Evolutionary conservation across 2,113 vertebrate genomes (phyloP).

Genomic region (Burhinus oedicnemus): DNA sequence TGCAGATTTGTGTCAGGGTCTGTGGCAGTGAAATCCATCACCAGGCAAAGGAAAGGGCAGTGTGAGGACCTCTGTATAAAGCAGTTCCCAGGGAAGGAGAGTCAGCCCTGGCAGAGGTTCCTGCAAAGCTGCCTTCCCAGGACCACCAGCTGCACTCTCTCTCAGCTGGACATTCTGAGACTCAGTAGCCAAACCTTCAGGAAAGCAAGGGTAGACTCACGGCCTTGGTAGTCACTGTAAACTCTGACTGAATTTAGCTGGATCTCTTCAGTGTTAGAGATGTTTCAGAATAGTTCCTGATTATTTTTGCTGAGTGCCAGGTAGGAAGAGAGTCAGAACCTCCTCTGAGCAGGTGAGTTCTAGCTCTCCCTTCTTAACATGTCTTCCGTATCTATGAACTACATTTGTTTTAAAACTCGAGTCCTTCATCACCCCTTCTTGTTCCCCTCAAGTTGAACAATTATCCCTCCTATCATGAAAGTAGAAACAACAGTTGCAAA

Average conservation of each 20-base stretch:
- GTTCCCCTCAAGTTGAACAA: background rate
- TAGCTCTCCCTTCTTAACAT: background rate
- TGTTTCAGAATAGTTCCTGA: background rate
- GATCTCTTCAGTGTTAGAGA: too few species aligned
- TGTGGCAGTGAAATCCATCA: background rate
- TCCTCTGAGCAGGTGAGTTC: background rate
- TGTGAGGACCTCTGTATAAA: background rate
- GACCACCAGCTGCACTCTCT: background rate
- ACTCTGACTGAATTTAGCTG: background rate
- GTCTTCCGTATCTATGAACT: background rate
- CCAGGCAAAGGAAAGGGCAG: background rate
- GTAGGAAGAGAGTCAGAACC: background rate
- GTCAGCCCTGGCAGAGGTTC: background rate
- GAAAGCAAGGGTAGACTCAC: fast-evolving
- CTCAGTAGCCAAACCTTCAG: background rate
- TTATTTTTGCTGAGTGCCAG: background rate
- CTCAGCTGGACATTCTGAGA: background rate
- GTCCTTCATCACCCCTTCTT: background rate
- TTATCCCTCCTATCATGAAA: background rate
- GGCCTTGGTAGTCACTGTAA: background rate
- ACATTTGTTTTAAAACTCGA: background rate
- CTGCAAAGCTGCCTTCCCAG: background rate
- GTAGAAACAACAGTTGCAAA: background rate
- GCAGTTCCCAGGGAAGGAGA: background rate
- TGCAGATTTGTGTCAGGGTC: background rate